Conservation (phyloP, 2,797 vertebrate genomes). For the Zenarchopterus dispar region DNA sequence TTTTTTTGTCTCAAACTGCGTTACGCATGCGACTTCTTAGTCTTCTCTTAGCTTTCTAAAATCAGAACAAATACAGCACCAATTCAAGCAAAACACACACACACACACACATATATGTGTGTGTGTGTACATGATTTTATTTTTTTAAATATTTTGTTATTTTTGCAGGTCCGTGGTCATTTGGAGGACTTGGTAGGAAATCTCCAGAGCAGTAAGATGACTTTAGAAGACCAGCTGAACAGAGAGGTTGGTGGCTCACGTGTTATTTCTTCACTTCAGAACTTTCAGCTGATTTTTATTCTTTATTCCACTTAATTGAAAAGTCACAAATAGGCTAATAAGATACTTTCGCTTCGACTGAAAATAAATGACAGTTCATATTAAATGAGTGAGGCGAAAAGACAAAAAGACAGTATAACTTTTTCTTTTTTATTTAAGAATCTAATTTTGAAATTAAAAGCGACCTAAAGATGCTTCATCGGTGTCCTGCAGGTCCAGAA, state of each 20-base stretch:
- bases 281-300: neutral
- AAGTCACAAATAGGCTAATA: too few relatives aligned
- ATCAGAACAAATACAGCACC: neutral
- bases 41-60: slow-evolving; percentile 14
- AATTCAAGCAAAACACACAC: neutral
- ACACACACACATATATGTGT: too few relatives aligned
- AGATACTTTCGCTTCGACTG: neutral
- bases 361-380: neutral
- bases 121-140: too few relatives aligned
- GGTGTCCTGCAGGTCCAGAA: slow-evolving; percentile 82
- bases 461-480: neutral
- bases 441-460: neutral
- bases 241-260: slow-evolving; percentile 81
- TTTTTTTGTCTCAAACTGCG: slow-evolving; percentile 49
- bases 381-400: neutral
- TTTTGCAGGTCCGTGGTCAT: slow-evolving; percentile 82
- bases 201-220: slow-evolving; percentile 87
- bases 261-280: slow-evolving; percentile 12
- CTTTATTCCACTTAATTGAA: neutral
- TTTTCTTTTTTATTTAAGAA: too few relatives aligned
- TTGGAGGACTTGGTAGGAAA: slow-evolving; percentile 87
- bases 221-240: slow-evolving; percentile 86
- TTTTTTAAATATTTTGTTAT: slow-evolving; percentile 23
- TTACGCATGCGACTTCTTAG: slow-evolving; percentile 54
- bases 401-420: too few relatives aligned